Evolutionary conservation across 2,888 invertebrate species (phyloP).

Genomic region (Salticus scenicus): DNA sequence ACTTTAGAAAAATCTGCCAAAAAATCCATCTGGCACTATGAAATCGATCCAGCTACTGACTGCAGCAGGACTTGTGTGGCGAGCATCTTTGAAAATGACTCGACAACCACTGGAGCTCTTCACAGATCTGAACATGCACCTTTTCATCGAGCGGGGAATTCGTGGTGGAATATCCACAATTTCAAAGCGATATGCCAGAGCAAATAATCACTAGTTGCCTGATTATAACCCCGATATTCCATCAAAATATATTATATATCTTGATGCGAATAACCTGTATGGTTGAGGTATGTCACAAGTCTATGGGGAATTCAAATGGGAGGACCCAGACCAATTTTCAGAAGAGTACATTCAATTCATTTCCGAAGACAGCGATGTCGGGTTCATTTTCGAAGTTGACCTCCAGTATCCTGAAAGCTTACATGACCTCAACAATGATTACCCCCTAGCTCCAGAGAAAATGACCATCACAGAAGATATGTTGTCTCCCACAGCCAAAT

Average conservation of each 20-base stretch:
- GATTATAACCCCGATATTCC: background rate
- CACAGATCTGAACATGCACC: background rate
- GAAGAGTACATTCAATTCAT: background rate
- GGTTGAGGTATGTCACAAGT: no score
- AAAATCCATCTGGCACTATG: no score
- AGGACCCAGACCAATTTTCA: background rate
- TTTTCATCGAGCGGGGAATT: background rate
- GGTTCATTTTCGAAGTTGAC: slow-evolving; percentile 45
- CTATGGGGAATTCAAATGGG: background rate
- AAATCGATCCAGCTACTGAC: slow-evolving; percentile 59
- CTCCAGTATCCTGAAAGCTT: slow-evolving; percentile 17
- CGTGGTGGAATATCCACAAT: background rate
- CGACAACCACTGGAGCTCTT: background rate
- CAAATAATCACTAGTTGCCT: background rate
- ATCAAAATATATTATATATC: background rate
- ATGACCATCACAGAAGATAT: no score
- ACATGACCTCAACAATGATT: background rate
- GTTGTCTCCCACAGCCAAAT: no score
- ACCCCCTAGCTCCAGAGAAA: no score
- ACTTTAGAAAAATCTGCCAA: background rate
- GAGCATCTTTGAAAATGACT: background rate
- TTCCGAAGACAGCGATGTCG: background rate
- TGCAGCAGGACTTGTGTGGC: no score
- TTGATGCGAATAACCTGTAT: background rate
- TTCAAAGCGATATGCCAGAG: background rate